Conservation (phyloP, 2,113 vertebrate genomes). For the Burhinus bistriatus region DNA sequence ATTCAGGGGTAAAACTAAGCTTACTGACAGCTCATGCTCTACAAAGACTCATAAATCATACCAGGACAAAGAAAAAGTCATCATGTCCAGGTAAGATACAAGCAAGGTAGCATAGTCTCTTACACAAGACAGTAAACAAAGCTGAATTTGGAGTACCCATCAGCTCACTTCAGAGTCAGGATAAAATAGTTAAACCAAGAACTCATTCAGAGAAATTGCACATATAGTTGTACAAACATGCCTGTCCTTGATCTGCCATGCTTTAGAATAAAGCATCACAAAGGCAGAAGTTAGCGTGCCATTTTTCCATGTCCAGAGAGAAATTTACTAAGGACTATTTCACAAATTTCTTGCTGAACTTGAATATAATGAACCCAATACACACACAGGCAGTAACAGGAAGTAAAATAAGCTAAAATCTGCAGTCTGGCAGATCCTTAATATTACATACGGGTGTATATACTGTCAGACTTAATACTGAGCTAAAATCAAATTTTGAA, state of each 20-base stretch:
- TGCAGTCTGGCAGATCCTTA: not conserved
- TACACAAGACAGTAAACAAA: not conserved
- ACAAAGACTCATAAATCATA: not conserved
- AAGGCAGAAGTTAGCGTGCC: not conserved
- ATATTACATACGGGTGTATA: not conserved
- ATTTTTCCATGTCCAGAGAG: not conserved
- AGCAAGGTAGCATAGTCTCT: not conserved
- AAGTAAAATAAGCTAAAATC: not conserved
- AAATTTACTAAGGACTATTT: not conserved
- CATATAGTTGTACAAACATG: not conserved
- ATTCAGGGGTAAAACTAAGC: not conserved
- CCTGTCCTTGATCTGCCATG: not conserved
- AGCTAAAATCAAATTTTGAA: not conserved
- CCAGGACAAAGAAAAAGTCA: not conserved
- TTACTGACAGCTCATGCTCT: not conserved
- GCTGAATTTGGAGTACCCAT: not conserved
- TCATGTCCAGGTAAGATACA: not conserved
- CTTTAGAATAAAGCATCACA: not conserved
- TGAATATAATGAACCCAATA: fast-evolving
- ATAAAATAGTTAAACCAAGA: not conserved
- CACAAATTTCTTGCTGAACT: not conserved
- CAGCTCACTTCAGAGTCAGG: not conserved
- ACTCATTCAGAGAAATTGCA: not conserved
- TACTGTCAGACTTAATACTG: not conserved
- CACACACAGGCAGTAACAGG: not conserved